Evolutionary conservation across 2,113 vertebrate species (phyloP).

Genomic region (Taxidea taxus): DNA sequence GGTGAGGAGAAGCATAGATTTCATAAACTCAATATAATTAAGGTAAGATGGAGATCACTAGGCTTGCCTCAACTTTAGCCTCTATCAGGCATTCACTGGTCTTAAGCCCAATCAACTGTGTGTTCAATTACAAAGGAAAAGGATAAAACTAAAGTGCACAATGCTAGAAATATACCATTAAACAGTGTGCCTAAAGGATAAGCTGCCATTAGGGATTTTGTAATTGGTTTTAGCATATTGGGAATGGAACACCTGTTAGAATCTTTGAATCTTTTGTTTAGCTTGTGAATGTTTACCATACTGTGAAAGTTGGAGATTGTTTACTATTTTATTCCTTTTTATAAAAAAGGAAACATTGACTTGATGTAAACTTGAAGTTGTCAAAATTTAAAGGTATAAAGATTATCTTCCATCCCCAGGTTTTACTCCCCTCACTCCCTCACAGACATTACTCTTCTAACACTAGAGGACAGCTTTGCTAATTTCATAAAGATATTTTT

Average conservation of each 20-base stretch:
- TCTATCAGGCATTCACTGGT: background rate
- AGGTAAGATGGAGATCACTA: conserved; percentile 2
- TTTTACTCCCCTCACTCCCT: background rate
- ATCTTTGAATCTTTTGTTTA: background rate
- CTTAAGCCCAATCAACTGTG: background rate
- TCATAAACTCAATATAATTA: background rate
- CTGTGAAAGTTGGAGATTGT: background rate
- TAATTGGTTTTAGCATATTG: background rate
- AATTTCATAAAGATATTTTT: background rate
- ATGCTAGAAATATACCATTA: background rate
- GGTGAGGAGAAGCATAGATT: background rate
- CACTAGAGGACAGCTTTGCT: background rate
- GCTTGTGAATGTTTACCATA: background rate
- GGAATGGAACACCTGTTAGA: background rate
- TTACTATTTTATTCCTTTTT: background rate
- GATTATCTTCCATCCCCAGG: background rate
- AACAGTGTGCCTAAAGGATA: background rate
- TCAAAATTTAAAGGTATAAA: background rate
- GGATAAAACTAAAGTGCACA: background rate
- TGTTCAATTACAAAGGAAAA: background rate
- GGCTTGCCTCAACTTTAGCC: background rate
- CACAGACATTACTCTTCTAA: background rate
- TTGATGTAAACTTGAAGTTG: background rate
- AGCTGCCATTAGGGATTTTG: background rate
- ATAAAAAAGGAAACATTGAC: background rate